Percentiles rank a stretch among this genome's conserved stretches.
Evolutionary conservation across 1,140 invertebrate genomes (phyloP).

Genomic region (Bombus pyrosoma): DNA sequence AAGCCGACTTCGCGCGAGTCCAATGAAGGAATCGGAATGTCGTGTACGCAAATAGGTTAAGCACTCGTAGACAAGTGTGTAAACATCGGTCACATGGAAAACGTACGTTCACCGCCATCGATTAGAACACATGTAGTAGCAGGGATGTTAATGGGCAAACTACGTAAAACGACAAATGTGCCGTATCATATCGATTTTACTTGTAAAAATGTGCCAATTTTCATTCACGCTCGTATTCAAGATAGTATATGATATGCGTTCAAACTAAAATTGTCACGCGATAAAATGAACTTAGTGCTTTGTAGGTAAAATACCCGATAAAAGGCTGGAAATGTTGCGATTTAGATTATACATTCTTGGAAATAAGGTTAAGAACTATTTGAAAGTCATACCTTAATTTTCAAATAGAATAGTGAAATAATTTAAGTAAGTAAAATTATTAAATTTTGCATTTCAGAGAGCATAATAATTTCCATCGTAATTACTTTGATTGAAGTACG

Average conservation of each 20-base stretch:
- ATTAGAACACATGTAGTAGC: not conserved
- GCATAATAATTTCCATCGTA: not conserved
- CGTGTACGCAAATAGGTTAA: constrained; percentile 27
- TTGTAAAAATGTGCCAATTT: not conserved
- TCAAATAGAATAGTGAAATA: too few species aligned
- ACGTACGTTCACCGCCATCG: not conserved
- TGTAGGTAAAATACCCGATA: not conserved
- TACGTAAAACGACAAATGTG: not conserved
- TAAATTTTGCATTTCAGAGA: not conserved
- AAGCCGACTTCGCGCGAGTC: not conserved
- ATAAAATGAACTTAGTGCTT: not conserved
- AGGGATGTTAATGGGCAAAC: constrained; percentile 1
- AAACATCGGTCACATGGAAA: constrained; percentile 5
- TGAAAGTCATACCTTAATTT: not conserved
- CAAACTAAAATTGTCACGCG: not conserved
- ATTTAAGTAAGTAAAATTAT: not conserved
- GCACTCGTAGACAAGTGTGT: constrained; percentile 21
- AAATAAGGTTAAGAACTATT: not conserved
- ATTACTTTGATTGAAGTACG: not conserved
- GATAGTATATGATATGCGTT: not conserved
- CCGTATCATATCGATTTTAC: not conserved
- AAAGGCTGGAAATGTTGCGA: not conserved
- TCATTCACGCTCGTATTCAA: not conserved
- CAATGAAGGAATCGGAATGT: constrained; percentile 19
- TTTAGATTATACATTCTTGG: not conserved